Evolutionary conservation across 2,888 invertebrate species (phyloP).

Genomic region (Falcaria lacertinaria): DNA sequence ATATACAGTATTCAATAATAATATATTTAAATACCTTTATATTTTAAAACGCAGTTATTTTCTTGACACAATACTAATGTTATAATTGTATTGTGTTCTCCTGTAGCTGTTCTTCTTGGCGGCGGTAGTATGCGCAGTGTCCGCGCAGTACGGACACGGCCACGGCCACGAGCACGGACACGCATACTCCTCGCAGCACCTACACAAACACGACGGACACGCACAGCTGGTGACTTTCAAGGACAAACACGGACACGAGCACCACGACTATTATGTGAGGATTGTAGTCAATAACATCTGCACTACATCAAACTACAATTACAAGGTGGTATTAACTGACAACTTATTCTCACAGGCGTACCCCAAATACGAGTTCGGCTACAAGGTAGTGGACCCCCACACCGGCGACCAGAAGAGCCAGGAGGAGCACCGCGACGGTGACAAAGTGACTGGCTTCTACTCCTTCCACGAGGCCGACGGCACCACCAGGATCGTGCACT

Average conservation of each 20-base stretch:
- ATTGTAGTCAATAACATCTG: too few species aligned
- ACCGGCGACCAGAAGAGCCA: conserved; percentile 71
- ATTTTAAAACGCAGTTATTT: too few species aligned
- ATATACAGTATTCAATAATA: too few species aligned
- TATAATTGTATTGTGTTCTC: too few species aligned
- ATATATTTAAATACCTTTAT: too few species aligned
- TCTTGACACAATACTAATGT: too few species aligned
- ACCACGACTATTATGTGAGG: not conserved
- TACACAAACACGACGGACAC: conserved; percentile 23
- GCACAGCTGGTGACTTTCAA: conserved; percentile 9
- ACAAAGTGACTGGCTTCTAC: conserved; percentile 78
- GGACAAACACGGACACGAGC: conserved; percentile 10
- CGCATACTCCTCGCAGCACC: conserved; percentile 22
- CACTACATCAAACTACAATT: too few species aligned
- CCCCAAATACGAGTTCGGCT: conserved; percentile 53
- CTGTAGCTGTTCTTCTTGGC: not conserved
- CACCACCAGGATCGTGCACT: conserved; percentile 48
- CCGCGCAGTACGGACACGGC: conserved; percentile 7
- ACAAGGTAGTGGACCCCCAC: conserved; percentile 68
- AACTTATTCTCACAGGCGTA: conserved; percentile 9
- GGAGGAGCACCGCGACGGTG: conserved; percentile 71
- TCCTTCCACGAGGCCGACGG: conserved; percentile 73
- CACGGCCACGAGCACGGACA: conserved; percentile 11
- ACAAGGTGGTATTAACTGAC: not conserved
- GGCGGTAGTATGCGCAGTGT: conserved; percentile 2